phyloP scores from a whole-genome alignment of 2,888 invertebrate species.

The Acleris literana region DNA sequence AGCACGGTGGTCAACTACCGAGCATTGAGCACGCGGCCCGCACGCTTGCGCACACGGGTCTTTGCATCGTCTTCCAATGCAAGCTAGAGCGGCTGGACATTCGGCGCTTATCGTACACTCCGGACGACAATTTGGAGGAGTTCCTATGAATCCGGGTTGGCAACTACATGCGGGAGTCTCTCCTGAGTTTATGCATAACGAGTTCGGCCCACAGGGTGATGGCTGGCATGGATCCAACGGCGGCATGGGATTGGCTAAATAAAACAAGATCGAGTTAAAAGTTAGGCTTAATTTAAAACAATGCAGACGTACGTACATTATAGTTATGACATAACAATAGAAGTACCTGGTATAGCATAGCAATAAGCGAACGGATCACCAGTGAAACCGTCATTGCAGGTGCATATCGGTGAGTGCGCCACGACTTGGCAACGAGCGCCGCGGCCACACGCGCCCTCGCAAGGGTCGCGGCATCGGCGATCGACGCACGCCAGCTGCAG shows the following conservation, averaged over 20 bases:
- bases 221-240: slow-evolving; percentile 85
- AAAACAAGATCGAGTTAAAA: neutral
- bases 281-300: too few relatives aligned
- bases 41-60: slow-evolving; percentile 88
- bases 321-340: neutral
- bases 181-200: slow-evolving; percentile 84
- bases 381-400: slow-evolving; percentile 86
- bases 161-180: slow-evolving; percentile 86
- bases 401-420: slow-evolving; percentile 89
- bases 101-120: slow-evolving; percentile 88
- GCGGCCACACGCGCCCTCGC: slow-evolving; percentile 89
- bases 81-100: slow-evolving; percentile 86
- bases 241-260: slow-evolving; percentile 50
- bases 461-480: slow-evolving; percentile 88
- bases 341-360: slow-evolving; percentile 80
- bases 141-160: slow-evolving; percentile 84
- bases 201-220: slow-evolving; percentile 87
- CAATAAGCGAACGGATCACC: slow-evolving; percentile 89
- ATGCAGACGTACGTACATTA: too few relatives aligned
- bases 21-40: slow-evolving; percentile 82
- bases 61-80: slow-evolving; percentile 85
- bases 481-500: slow-evolving; percentile 87
- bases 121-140: slow-evolving; percentile 87
- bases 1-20: slow-evolving; percentile 86
- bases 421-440: slow-evolving; percentile 89